Evolutionary conservation across 2,888 invertebrate genomes (phyloP).

Genomic region (Candidula unifasciata): DNA sequence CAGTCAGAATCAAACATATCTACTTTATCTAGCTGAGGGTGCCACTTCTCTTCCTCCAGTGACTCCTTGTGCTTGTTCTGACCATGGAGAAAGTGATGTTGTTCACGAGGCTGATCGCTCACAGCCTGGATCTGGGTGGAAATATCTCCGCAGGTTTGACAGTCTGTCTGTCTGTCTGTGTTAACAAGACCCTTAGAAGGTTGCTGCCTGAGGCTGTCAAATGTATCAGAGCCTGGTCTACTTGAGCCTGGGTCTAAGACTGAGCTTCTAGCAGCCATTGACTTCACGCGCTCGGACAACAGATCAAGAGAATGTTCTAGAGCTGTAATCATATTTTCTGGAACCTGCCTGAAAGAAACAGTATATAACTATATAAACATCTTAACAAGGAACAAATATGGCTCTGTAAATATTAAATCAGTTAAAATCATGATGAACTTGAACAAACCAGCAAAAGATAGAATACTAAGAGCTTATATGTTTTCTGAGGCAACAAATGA

Average conservation of each 20-base stretch:
- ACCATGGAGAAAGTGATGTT: background rate
- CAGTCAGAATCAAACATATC: slow-evolving; percentile 40
- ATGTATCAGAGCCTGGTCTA: no score
- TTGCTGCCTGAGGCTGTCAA: no score
- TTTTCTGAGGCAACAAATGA: no score
- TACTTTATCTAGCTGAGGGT: slow-evolving; percentile 42
- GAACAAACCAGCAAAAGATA: no score
- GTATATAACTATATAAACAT: background rate
- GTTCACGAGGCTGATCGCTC: background rate
- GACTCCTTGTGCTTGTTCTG: background rate
- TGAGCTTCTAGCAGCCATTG: no score
- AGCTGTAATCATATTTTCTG: slow-evolving; percentile 22
- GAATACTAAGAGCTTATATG: no score
- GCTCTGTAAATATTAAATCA: no score
- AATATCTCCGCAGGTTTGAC: no score
- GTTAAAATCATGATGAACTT: no score
- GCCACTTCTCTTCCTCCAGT: background rate
- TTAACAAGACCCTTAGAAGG: background rate
- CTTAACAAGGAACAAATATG: no score
- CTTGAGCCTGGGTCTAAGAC: no score
- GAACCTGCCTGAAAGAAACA: slow-evolving; percentile 27
- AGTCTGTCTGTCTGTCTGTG: background rate
- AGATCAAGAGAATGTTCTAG: slow-evolving; percentile 41
- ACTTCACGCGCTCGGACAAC: background rate
- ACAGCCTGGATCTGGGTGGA: no score